These are phyloP conservation scores for Coenobita brevimanus DNA, from an alignment of 1,140 invertebrate genomes.

Conservation along the genomic window DNA sequence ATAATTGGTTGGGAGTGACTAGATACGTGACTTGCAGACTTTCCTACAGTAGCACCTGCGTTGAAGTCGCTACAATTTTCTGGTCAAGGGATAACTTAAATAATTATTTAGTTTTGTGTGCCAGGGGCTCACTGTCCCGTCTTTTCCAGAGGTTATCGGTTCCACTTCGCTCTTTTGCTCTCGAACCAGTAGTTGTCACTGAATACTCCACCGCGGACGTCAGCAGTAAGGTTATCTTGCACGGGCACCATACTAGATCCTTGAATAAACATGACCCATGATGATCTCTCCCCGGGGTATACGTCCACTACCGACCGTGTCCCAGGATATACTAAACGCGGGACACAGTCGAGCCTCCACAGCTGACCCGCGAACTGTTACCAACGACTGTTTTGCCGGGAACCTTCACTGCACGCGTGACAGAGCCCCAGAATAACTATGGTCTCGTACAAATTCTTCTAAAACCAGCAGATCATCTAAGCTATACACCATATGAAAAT, in stretches of 20 bases:
- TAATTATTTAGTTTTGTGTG: not conserved
- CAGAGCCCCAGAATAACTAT: not conserved
- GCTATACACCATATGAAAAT: not conserved
- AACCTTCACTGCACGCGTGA: not conserved
- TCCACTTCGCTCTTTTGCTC: conserved; percentile 33
- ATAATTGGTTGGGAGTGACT: conserved; percentile 55
- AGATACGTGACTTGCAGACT: conserved; percentile 15
- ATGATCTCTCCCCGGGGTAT: conserved; percentile 44
- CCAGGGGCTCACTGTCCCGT: not conserved
- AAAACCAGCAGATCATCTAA: too few species aligned
- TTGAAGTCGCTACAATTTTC: conserved; percentile 54
- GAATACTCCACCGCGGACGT: conserved; percentile 32
- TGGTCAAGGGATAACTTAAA: not conserved
- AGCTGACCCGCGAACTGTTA: conserved; percentile 59
- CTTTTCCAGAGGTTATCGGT: conserved; percentile 20
- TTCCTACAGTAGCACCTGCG: conserved; percentile 12
- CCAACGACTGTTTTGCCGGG: conserved; percentile 21
- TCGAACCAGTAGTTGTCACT: conserved; percentile 18
- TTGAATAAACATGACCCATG: conserved; percentile 61
- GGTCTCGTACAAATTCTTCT: too few species aligned
- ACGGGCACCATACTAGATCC: conserved; percentile 53
- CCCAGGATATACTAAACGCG: conserved; percentile 65
- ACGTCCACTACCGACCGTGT: conserved; percentile 64
- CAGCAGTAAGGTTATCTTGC: conserved; percentile 26
- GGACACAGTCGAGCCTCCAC: conserved; percentile 49